Base-by-base conservation (phyloP, 2,113 vertebrate species). In the Cottus gobio region DNA sequence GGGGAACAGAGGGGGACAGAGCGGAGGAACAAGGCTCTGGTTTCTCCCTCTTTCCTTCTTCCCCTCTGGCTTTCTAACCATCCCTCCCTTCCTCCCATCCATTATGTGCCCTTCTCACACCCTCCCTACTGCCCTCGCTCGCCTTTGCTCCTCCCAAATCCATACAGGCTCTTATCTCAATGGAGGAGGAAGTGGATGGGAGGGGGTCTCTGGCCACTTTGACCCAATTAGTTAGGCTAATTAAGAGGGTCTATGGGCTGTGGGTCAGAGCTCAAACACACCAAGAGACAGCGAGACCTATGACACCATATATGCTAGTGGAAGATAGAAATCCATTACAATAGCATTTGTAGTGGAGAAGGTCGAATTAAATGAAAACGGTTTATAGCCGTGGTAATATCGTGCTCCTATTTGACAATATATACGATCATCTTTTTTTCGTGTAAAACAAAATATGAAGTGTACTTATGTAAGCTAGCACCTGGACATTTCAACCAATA, bases 171-270 rank as follows among this genome's bases (percentile, higher is more conserved):
- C 88, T 93, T 95, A 95, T 95, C 93, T 90, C 70, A 20, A 64
- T 80, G 84, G 85, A 87, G 84, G 82, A 84, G 93, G 92, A 95
- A 94, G 89, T 91, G 82, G 20, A 80, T 52, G 77, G 91, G 90
- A 88, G 87, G 75, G 52, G 77, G 52, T 64, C 80, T 79, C 30
- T 42, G 80, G 74, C 76, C 85, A 90, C 85, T 88, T 82, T 89
- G 92, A 92, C 87, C 90, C 75, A 93, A 92, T 93, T 92, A 92
- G 90, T 89, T 71, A 66, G 79, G 85, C 78, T 90, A 92, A 93
- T 94, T 93, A 91, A 92, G 91, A 83, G 79, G 85, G 75, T 80
- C 84, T 80, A 54, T 66, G 73, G 77, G 82, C 85, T 44, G 61
- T 46, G 80, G 90, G 91, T 90, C 85, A 89, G 82, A 79, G 86